These are phyloP conservation scores for Monopterus albus DNA, from an alignment of 2,113 vertebrate genomes.

Conservation along the genomic window DNA sequence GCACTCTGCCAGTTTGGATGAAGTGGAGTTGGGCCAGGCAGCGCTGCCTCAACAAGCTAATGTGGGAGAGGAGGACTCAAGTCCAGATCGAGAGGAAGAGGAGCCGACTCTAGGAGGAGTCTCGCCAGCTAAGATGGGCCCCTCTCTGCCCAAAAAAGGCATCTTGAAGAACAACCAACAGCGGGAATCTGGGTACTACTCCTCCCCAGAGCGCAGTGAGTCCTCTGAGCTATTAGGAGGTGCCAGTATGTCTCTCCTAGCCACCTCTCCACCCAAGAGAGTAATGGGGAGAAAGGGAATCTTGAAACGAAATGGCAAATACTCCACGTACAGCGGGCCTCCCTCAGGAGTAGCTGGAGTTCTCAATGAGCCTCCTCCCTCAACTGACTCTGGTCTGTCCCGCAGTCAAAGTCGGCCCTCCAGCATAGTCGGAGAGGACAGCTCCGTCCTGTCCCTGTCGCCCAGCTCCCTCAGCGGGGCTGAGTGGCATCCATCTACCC, in stretches of 20 bases:
- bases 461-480: slow-evolving; percentile 81
- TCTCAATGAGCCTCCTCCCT: slow-evolving; percentile 65
- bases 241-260: slow-evolving; percentile 71
- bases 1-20: slow-evolving; percentile 86
- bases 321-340: slow-evolving; percentile 84
- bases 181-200: slow-evolving; percentile 96
- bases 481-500: slow-evolving; percentile 86
- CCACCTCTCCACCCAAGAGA: slow-evolving; percentile 77
- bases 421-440: slow-evolving; percentile 91
- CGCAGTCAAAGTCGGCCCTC: slow-evolving; percentile 94
- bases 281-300: slow-evolving; percentile 89
- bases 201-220: slow-evolving; percentile 95
- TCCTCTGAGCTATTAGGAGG: slow-evolving; percentile 91
- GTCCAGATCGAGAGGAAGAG: slow-evolving; percentile 80
- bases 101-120: slow-evolving; percentile 70
- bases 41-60: slow-evolving; percentile 53
- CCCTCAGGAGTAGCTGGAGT: slow-evolving; percentile 71
- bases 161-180: slow-evolving; percentile 96
- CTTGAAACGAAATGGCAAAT: slow-evolving; percentile 94
- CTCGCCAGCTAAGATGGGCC: slow-evolving; percentile 83
- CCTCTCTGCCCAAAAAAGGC: slow-evolving; percentile 94
- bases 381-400: slow-evolving; percentile 85
- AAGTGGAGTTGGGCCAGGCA: slow-evolving; percentile 78
- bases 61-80: slow-evolving; percentile 78
- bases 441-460: slow-evolving; percentile 85